phyloP scores from a whole-genome alignment of 2,888 invertebrate species.

The Diarsia mendica region DNA sequence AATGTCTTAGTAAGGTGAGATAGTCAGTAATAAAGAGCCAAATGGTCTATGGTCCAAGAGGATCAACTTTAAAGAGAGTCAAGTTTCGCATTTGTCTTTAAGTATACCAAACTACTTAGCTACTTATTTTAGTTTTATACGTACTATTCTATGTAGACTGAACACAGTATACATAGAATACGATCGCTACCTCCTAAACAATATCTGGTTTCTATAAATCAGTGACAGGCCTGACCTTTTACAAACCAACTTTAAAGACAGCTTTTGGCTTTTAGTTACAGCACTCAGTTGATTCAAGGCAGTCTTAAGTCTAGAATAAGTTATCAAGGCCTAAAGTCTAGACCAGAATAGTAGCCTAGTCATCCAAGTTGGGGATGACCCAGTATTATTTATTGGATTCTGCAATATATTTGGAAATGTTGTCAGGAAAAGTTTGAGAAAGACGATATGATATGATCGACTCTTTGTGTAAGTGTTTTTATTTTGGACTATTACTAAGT shows the following conservation, averaged over 20 bases:
- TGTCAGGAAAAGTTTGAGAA: background rate
- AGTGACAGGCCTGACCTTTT: background rate
- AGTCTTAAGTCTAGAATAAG: slow-evolving; percentile 12
- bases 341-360: background rate
- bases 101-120: too few species aligned
- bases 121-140: too few species aligned
- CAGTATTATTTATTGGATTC: slow-evolving; percentile 6
- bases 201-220: background rate
- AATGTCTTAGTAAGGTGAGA: too few species aligned
- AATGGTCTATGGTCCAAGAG: background rate
- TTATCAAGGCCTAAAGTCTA: slow-evolving; percentile 9
- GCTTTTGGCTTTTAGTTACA: background rate
- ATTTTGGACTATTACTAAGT: too few species aligned
- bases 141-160: too few species aligned
- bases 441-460: background rate
- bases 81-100: background rate
- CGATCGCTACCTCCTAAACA: background rate
- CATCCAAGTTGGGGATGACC: background rate
- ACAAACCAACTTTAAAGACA: background rate
- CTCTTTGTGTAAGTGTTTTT: background rate
- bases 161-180: background rate
- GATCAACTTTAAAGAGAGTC: background rate
- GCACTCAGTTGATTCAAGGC: background rate
- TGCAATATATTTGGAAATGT: background rate
- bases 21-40: too few species aligned